Base-by-base conservation (phyloP, 2,888 invertebrate genomes). In the Lordiphosa fenestrarum region DNA sequence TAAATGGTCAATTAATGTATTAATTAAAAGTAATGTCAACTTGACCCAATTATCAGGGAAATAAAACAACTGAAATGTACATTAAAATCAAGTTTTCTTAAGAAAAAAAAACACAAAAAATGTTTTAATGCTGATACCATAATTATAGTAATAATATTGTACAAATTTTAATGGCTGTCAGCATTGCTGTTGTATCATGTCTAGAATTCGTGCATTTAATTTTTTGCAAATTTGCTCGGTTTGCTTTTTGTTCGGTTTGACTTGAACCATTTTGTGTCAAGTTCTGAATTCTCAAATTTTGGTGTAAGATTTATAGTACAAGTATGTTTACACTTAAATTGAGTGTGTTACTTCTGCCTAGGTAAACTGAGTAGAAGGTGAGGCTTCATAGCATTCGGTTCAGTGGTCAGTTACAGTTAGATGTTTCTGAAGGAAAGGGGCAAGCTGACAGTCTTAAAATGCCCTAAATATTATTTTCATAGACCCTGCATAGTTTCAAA, bases 21-120 rank as follows among this genome's bases (percentile, higher is more conserved):
- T 40, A 55, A 54, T 62, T 62, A 63, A 44, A 44, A 33, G 6
- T 46, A 50, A 12, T 67, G 15, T 12, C 30, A 6, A 19, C 49
- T 55, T 81, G 74, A 74, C 82, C 82, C 78, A 74, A 76, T 74
- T 74, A 69, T 53, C 48, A 66, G 60, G 60, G 63, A 64, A 61
- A 53, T 15, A 52, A 48, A 36, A 38, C 13, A 36, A 38, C 52
- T 13, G n/a, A 21, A 37, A 25, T n/a, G 7, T 10, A 30, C 30
- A 30, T 30, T 10, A 30, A 30, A 30, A 30, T 30, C 30, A 30
- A 30, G 30, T 30, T 30, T 30, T 30, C 9, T 30, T 30, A 1
- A 10, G 3, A 10, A 30, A 30, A 9, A 9, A 30, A 23, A 23
- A 23, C 4, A 19, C 0, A 23, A 5, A 23, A 23, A 2, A 4